Percentiles rank a stretch among this genome's conserved stretches.
Conservation (phyloP, 2,113 vertebrate species). For the Pelobates fuscus region DNA sequence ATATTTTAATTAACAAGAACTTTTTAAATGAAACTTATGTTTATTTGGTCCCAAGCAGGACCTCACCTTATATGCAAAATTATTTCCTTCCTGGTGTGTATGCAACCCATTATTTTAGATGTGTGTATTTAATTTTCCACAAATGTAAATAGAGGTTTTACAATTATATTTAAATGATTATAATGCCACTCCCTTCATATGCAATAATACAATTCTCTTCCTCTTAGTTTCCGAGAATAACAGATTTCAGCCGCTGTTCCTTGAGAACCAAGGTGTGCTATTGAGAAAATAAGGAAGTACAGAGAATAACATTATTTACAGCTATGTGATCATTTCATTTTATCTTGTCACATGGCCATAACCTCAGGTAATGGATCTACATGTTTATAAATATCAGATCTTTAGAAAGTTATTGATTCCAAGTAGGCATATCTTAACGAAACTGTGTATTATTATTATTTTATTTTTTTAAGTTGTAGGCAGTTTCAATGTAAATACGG, state of each 20-base stretch:
- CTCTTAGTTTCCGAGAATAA: constrained; percentile 34
- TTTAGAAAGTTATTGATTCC: no score
- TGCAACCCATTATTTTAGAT: constrained; percentile 12
- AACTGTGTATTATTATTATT: no score
- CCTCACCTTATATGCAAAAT: constrained; percentile 30
- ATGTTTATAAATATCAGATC: no score
- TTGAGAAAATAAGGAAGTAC: constrained; percentile 39
- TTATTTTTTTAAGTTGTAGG: no score
- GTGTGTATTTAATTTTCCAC: constrained; percentile 23
- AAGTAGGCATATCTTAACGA: no score
- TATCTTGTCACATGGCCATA: not conserved
- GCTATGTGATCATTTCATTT: not conserved
- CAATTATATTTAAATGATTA: constrained; percentile 9
- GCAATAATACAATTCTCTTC: constrained; percentile 18
- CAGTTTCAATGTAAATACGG: no score
- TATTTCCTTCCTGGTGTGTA: constrained; percentile 21
- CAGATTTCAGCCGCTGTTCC: constrained; percentile 16
- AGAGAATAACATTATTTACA: constrained; percentile 13
- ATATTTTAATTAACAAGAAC: no score
- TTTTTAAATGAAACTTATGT: no score
- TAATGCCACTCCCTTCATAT: not conserved
- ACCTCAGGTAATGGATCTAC: not conserved
- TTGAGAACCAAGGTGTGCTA: constrained; percentile 6
- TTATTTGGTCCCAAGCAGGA: not conserved
- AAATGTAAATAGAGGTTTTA: constrained; percentile 15